Evolutionary conservation across 2,797 vertebrate species (phyloP).

Genomic region (Acanthiza pusilla): DNA sequence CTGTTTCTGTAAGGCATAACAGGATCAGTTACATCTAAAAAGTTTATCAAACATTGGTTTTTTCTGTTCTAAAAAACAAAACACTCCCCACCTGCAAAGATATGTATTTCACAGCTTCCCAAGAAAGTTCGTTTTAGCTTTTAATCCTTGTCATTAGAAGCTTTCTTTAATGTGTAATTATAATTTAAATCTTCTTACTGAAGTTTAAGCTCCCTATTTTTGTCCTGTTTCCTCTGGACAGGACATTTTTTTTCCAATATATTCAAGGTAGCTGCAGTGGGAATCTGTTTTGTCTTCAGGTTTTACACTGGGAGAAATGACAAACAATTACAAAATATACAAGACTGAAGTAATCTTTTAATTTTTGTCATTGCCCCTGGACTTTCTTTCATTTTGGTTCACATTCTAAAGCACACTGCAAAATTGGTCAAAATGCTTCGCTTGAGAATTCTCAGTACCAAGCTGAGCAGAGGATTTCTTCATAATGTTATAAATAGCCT

Average conservation of each 20-base stretch:
- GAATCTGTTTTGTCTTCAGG: not conserved
- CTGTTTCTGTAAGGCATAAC: not conserved
- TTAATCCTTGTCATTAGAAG: not conserved
- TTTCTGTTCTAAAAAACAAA: not conserved
- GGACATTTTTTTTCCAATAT: not conserved
- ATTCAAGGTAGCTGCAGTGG: not conserved
- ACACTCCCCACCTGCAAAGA: not conserved
- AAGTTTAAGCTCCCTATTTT: not conserved
- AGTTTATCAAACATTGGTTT: not conserved
- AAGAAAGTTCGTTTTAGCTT: not conserved
- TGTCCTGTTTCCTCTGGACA: not conserved
- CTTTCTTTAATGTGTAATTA: not conserved
- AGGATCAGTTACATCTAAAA: not conserved
- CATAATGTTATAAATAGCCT: not conserved
- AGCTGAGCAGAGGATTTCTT: not conserved
- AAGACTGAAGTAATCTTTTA: not conserved
- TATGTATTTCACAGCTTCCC: not conserved
- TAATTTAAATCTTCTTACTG: not conserved
- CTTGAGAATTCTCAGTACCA: not conserved
- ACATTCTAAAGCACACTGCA: not conserved
- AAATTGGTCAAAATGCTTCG: not conserved
- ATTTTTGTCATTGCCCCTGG: not conserved
- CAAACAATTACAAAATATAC: not conserved
- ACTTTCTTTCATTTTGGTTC: not conserved
- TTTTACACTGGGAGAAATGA: not conserved